Evolutionary conservation across 1,140 invertebrate genomes (phyloP), one percentile per base, ranked within the genome.

Genomic region (Pollicipes pollicipes): DNA sequence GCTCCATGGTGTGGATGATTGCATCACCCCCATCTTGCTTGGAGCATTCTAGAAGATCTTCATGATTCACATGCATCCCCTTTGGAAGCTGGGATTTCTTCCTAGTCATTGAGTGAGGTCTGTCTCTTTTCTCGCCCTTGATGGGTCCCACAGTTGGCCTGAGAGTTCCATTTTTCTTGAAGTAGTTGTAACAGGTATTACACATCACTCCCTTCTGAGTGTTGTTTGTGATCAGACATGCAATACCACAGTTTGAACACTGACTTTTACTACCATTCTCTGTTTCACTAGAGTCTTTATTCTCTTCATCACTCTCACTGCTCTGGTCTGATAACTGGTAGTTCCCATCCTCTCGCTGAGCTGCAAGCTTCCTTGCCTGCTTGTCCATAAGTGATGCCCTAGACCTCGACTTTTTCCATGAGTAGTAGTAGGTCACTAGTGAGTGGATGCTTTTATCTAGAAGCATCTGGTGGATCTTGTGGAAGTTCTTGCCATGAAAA

Each of bases 401-500:
- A 75, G 89, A 89, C 77, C 93, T 83, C 21, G 92, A 94, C 78
- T 97, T 98, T 79, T 98, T 98, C 95, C 95, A 98, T 75, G 91
- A 93, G 78, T 98, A 98, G 80, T 98, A 98, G 81, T 97, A 97
- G 80, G 97, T 97, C 0, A 98, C 94, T 75, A 98, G 82, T 76
- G 90, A 92, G 31, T 94, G 91, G 76, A 98, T 96, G 68, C 93
- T 91, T 82, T 98, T 98, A 78, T 98, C 95, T 68, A 95, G 95
- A 75, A 98, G 82, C 95, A 98, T 97, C 85, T 97, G 93, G 75
- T 92, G 83, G 77, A 98, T 98, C 78, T 93, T 86, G 79, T 96
- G 91, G 83, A 98, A 98, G 80, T 90, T 94, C 84, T 98, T 98
- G 32, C 95, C 95, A 84, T 98, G 93, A 80, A 97, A 98, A 77